Percentiles rank a stretch among this genome's conserved stretches.
Conservation (phyloP, 2,113 vertebrate genomes). For the Ammodytes dubius region DNA sequence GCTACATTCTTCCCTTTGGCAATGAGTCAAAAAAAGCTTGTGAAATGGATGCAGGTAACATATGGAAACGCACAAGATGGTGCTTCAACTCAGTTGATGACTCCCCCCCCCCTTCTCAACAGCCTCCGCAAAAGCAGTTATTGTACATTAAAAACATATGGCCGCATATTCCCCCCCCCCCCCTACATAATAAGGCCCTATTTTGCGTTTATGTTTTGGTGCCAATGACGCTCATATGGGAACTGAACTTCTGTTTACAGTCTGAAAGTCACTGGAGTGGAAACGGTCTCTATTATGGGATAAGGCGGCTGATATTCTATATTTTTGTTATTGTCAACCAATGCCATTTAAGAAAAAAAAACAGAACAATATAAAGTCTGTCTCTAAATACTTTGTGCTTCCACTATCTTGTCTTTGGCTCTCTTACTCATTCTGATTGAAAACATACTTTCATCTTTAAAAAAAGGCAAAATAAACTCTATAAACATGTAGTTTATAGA, state of each 20-base stretch:
- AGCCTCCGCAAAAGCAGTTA: constrained; percentile 11
- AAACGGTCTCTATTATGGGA: constrained; percentile 38
- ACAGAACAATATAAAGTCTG: not conserved
- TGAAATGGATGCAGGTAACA: constrained; percentile 35
- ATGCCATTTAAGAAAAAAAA: constrained; percentile 24
- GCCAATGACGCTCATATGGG: constrained; percentile 24
- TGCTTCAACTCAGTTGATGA: constrained; percentile 7
- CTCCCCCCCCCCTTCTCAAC: constrained; percentile 12
- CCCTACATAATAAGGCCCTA: constrained; percentile 30
- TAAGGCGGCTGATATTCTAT: constrained; percentile 23
- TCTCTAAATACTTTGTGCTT: not conserved
- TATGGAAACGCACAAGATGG: constrained; percentile 43
- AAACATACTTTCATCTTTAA: not conserved
- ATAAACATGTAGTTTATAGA: not conserved
- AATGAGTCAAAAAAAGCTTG: not conserved
- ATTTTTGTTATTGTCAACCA: constrained; percentile 59
- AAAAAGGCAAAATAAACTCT: not conserved
- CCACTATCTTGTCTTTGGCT: not conserved
- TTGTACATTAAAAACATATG: constrained; percentile 63
- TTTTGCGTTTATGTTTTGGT: constrained; percentile 41
- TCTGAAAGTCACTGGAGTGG: constrained; percentile 50
- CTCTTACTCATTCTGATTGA: not conserved
- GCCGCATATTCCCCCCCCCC: constrained; percentile 4
- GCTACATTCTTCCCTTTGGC: constrained; percentile 18
- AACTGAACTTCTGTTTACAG: constrained; percentile 62